Evolutionary conservation across 2,888 invertebrate genomes (phyloP), one percentile per base, ranked within the genome.

Genomic region (Luperina nickerlii): DNA sequence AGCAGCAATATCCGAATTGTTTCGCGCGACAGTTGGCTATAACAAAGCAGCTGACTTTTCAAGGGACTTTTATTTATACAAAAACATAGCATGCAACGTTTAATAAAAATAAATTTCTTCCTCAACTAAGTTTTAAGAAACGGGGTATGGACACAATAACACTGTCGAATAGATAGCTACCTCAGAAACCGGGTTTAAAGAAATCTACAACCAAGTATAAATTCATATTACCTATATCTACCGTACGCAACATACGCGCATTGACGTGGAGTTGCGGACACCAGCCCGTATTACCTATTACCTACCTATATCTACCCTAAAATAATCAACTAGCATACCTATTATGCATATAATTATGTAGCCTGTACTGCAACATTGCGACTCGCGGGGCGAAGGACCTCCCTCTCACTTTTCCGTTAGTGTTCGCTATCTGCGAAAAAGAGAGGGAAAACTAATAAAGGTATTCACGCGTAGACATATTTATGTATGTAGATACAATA

Each of bases 311-410:
- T 32, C 32, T 32, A 32, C 13, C 18, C 9, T 38, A 68, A 74
- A 51, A 69, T 54, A 32, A 51, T 13, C 8, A 42, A n/a, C 57
- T 32, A 45, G 62, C 62, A 20, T 63, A 27, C 38, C 38, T 13
- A 48, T 65, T 65, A 66, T 66, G 38, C 38, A 38, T 24, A 4
- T 48, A 13, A 9, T 42, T 38, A 13, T 38, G 24, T 66, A 24
- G 66, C 13, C 51, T 73, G 9, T 42, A 70, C 57, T 42, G 72
- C 72, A 24, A 24, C 42, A 11, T n/a, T 74, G 45, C 60, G 60
- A 38, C 24, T 73, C 8, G 13, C 7, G 45, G 32, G 32, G 24
- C 18, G 60, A n/a, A 27, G 9, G n/a, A 7, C 24, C 71, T 38
- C 18, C 42, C 74, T 48, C 13, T 60, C 57, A 18, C 13, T 60